These are phyloP conservation scores for Ceratotherium simum DNA, from an alignment of 2,113 vertebrate genomes.

Conservation along the genomic window DNA sequence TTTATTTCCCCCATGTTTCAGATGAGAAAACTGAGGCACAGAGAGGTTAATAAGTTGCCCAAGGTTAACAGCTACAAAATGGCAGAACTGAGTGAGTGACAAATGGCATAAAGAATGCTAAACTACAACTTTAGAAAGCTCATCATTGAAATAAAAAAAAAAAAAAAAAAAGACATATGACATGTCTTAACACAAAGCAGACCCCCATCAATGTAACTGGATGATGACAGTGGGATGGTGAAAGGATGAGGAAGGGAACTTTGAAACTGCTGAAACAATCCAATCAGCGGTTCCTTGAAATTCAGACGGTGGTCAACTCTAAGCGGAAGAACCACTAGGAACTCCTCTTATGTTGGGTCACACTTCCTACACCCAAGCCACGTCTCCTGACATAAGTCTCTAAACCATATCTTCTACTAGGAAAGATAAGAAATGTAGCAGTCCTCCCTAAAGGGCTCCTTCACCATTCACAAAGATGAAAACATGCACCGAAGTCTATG, in stretches of 20 bases:
- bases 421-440: not conserved
- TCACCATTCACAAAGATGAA: not conserved
- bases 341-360: not conserved
- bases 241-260: not conserved
- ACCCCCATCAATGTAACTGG: fast-evolving
- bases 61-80: not conserved
- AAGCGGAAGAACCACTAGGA: not conserved
- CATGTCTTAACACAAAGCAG: not conserved
- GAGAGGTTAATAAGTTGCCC: not conserved
- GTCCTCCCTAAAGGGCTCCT: not conserved
- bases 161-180: not conserved
- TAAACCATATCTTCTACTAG: not conserved
- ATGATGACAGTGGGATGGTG: not conserved
- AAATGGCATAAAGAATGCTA: not conserved
- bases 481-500: not conserved
- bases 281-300: not conserved
- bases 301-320: fast-evolving
- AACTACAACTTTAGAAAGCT: not conserved
- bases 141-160: not conserved
- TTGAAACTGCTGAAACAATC: not conserved
- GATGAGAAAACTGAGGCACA: not conserved
- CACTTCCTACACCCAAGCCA: not conserved
- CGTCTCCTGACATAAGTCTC: not conserved
- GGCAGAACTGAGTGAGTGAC: not conserved
- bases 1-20: not conserved